These are phyloP conservation scores for Eupeodes latifasciatus DNA, from an alignment of 2,888 invertebrate species.

Conservation along the genomic window DNA sequence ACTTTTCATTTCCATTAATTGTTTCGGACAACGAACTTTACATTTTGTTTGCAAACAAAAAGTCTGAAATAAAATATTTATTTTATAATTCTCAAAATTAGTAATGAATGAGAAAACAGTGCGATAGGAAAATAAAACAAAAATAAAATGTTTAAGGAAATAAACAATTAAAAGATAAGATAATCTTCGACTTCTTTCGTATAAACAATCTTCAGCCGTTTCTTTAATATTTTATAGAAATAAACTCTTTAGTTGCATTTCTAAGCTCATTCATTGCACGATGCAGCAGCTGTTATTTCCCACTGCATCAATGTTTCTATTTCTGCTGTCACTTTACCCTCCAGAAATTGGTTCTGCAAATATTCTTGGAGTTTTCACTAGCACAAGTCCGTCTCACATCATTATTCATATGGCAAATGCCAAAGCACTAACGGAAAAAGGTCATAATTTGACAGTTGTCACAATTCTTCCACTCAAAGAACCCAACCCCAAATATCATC, in stretches of 20 bases:
- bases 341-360: not conserved
- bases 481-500: not conserved
- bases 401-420: constrained; percentile 3
- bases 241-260: constrained; percentile 11
- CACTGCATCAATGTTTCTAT: not conserved
- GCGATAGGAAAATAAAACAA: not conserved
- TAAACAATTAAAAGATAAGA: not conserved
- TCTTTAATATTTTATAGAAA: too few relatives aligned
- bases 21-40: not conserved
- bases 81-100: not conserved
- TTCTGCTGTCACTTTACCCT: not conserved
- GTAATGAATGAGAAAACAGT: not conserved
- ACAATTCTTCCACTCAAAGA: constrained; percentile 5
- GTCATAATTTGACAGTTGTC: constrained; percentile 1
- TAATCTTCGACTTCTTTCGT: not conserved
- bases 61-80: not conserved
- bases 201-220: not conserved
- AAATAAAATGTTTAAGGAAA: not conserved
- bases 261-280: not conserved
- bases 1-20: not conserved
- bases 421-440: not conserved
- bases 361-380: not conserved
- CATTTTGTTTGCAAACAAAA: not conserved
- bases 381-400: not conserved
- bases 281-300: not conserved